These are phyloP conservation scores for Dioctria rufipes DNA, from an alignment of 2,888 invertebrate species.

Conservation along the genomic window DNA sequence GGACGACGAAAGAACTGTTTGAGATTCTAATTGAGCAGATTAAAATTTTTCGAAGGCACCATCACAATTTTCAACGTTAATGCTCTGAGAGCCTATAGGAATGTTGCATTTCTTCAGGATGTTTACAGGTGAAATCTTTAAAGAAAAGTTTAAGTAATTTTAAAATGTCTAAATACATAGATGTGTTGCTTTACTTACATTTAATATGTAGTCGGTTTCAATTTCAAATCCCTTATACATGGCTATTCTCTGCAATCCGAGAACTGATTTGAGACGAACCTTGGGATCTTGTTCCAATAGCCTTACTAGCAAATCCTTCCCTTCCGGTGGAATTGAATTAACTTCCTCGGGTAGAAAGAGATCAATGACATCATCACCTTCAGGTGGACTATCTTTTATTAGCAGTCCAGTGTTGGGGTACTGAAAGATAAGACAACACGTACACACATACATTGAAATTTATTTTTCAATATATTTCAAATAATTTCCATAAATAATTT, in stretches of 20 bases:
- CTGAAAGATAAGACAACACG: constrained; percentile 3
- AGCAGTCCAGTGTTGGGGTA: constrained; percentile 35
- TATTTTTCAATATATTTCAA: too few relatives aligned
- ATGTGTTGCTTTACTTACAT: constrained; percentile 60
- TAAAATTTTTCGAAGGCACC: constrained; percentile 11
- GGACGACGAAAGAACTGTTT: too few relatives aligned
- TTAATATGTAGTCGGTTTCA: constrained; percentile 63
- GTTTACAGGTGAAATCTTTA: constrained; percentile 59
- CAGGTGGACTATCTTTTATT: background rate
- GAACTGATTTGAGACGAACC: constrained; percentile 65
- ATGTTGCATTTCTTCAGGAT: constrained; percentile 60
- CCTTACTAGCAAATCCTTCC: constrained; percentile 65
- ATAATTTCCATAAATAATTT: too few relatives aligned
- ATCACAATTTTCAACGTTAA: background rate
- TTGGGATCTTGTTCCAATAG: constrained; percentile 65
- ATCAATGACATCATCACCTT: too few relatives aligned
- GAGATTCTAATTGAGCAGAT: background rate
- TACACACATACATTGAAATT: too few relatives aligned
- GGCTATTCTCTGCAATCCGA: constrained; percentile 66
- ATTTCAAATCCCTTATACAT: constrained; percentile 66
- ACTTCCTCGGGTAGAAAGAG: constrained; percentile 64
- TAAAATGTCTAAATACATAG: background rate
- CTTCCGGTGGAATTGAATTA: constrained; percentile 62
- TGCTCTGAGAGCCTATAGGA: constrained; percentile 61
- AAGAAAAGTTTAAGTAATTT: constrained; percentile 12